Base-by-base conservation (phyloP, 2,113 vertebrate species). In the Coregonus clupeaformis region DNA sequence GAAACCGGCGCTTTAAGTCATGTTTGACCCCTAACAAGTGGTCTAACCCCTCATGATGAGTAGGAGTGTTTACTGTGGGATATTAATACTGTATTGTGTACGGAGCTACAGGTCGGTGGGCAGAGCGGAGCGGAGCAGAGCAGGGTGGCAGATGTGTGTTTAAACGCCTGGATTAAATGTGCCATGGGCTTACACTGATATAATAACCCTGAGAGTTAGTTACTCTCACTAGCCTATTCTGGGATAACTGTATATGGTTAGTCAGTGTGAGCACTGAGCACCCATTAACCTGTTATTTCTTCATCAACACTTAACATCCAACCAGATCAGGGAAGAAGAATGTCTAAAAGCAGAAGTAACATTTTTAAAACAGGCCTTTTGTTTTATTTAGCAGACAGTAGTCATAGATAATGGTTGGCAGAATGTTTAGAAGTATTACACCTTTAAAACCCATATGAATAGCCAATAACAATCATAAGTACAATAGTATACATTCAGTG, bases 201-300 rank as follows among this genome's bases (percentile, higher is more conserved):
- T 63, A 73, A 73, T 73, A 20, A 49, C 71, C 55, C 32, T 11
- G 12, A 18, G 12, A 14, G 60, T 27, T 47, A 14, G 60, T 47
- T 47, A 32, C 30, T 36, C 25, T 49, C 13, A 14, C 13, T 13
- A 47, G 22, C 6, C 60, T 65, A 25, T 64, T 73, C 57, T 13
- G 36, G 32, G 71, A n/a, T 65, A 47, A 73, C 47, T 73, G 32
- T 25, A 30, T 24, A 36, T 67, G 65, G 27, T 67, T 36, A 67
- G 27, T 36, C 29, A 67, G 30, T 12, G 16, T 30, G 30, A 36
- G 29, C 49, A 29, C 64, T 32, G 27, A 66, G 24, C 24, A 64
- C 11, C 25, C 27, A 64, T 64, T 27, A 29, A n/a, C 64, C 20
- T 32, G 14, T 25, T 66, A 66, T 66, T 32, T 32, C 29, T 66